Evolutionary conservation across 2,888 invertebrate species (phyloP), one percentile per base, ranked within the genome.

Genomic region (Latheticus oryzae): DNA sequence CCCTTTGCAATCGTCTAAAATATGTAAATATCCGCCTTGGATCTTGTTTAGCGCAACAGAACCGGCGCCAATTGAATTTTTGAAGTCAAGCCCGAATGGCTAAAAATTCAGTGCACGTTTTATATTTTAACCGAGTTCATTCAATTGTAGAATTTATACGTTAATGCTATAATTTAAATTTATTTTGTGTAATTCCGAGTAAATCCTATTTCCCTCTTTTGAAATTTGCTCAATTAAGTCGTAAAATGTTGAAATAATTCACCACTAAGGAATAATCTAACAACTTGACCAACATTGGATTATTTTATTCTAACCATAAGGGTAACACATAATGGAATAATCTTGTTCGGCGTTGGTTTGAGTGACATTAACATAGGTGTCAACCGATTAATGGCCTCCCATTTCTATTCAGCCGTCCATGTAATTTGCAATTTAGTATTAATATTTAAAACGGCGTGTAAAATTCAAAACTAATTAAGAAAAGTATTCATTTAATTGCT

Each of bases 381-480:
- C 26, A 24, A 37, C 15, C 3, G 8, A 30, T 32, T 17, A 45
- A 8, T 12, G 17, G 2, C 2, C 13, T 17, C 7, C 7, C 30
- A 9, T 43, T 47, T n/a, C 30, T 9, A 33, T 11, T 11, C 28
- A 13, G 1, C 17, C 7, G 16, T n/a, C 26, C n/a, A 33, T 30
- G 12, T 17, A 51, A 56, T 37, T 17, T 30, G 21, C 48, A 48
- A 68, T 65, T 66, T 65, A 63, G 68, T 71, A 72, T 72, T 72
- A 71, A 73, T 73, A 73, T 72, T 71, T 71, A 70, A 71, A 73
- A 70, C 68, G 73, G 71, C 73, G 67, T 72, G 73, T 74, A 71
- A 73, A 75, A 73, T 73, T 72, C 70, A 65, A 75, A 77, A 76
- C 74, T 76, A 77, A 77, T 77, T 77, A 77, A 75, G 76, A 76